Evolutionary conservation across 2,888 invertebrate species (phyloP), one percentile per base, ranked within the genome.

Genomic region (Sylvicola cinctus): DNA sequence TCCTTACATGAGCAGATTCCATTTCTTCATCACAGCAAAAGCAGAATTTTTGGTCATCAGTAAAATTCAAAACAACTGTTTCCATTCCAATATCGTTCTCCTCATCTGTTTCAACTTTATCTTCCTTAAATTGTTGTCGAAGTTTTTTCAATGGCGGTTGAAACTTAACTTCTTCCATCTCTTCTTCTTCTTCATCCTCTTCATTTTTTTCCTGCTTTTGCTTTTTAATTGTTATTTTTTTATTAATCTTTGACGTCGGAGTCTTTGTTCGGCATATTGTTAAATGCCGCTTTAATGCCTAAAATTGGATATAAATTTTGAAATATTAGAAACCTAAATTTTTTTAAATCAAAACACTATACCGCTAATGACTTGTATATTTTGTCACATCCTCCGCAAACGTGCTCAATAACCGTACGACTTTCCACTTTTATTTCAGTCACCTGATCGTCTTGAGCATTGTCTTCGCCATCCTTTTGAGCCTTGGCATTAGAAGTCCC

Each of bases 11-110:
- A 20, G 51, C 57, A 3, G 55, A 52, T 32, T 57, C 54, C 35
- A 52, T 53, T 35, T 50, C 55, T 38, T 58, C 58, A 16, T 51
- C 51, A 38, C 58, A 58, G 35, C 58, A 58, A 36, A 54, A 56
- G 29, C 58, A 58, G 0, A 53, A 51, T 54, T 50, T 6, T 49
- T 45, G 11, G 48, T 36, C 0, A 13, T 25, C 28, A 17, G n/a
- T 20, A 7, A 36, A n/a, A 2, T 16, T 30, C 4, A 16, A n/a
- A 6, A 23, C 23, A 30, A 55, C 57, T 30, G 49, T 49, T 29
- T 55, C 57, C 32, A 53, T 54, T 39, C 54, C 52, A 3, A 4
- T 28, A 5, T 28, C 6, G 6, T 28, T 5, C 12, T 28, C 14
- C 10, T 28, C 4, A 28, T n/a, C 28, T 5, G 6, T 11, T n/a